Conservation (phyloP, 2,888 invertebrate genomes). For the Macrophya alboannulata region DNA sequence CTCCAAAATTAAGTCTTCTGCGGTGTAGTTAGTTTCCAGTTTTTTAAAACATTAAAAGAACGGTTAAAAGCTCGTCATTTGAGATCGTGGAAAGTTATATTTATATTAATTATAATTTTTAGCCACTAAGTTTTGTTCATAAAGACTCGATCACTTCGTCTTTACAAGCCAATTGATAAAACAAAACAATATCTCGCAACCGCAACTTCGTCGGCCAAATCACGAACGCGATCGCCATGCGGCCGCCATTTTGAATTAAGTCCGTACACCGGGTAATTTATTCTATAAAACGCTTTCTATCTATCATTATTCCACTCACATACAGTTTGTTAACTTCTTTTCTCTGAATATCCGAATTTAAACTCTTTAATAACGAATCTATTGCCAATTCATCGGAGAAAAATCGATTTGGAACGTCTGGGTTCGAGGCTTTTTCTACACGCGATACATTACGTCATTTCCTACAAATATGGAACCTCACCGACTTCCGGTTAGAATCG, state of each 20-base stretch:
- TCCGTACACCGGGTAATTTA: constrained; percentile 19
- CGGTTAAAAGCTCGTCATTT: constrained; percentile 22
- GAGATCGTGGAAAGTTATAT: background rate
- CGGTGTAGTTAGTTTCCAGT: background rate
- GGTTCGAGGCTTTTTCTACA: constrained; percentile 58
- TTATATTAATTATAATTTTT: background rate
- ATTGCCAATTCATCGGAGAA: background rate
- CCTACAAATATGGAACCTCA: background rate
- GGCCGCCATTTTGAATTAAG: constrained; percentile 66
- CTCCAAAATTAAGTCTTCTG: constrained; percentile 45
- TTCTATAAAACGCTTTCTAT: background rate
- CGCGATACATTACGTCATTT: constrained; percentile 28
- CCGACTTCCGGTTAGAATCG: background rate
- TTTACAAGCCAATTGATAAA: constrained; percentile 44
- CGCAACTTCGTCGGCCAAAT: constrained; percentile 48
- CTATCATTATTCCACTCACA: background rate
- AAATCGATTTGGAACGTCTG: constrained; percentile 56
- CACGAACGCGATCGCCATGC: constrained; percentile 61
- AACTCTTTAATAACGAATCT: background rate
- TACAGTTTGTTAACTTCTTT: background rate
- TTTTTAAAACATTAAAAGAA: background rate
- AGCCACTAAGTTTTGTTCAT: background rate
- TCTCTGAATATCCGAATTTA: background rate
- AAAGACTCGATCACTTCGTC: constrained; percentile 10
- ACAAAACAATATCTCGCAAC: constrained; percentile 55